Base-by-base conservation (phyloP, 2,113 vertebrate species). In the Atherinomorus stipes region DNA sequence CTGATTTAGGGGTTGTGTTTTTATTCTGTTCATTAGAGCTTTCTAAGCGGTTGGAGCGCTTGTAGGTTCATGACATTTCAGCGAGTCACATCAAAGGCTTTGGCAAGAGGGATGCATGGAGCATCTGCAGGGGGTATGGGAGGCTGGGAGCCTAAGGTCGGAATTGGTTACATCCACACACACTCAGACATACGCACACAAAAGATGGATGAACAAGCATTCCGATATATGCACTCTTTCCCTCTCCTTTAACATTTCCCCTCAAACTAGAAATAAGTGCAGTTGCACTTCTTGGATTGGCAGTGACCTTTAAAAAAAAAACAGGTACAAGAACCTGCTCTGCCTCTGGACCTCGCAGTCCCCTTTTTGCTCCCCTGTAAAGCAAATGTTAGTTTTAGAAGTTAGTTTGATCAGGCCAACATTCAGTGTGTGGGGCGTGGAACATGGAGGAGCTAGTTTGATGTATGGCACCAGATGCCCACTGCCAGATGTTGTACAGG, bases 391-490 rank as follows among this genome's bases (percentile, higher is more conserved):
- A 87, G 90, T 90, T 90, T 89, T 88, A 82, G 85, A 88, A 85
- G 86, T 84, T 60, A 76, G 86, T 84, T 89, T 88, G 91, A 91
- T 89, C 83, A 45, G 81, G 79, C 86, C 80, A 81, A 57, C 71
- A 74, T 83, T 88, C 80, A 81, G 84, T 58, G 66, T 80, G 81
- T 1, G 77, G 71, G 74, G 78, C 51, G 83, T 76, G 80, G 84
- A 81, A 61, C 40, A 37, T 56, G 82, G 74, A 84, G 80, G 80
- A 85, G 86, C 79, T 60, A 64, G 88, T 90, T 90, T 94, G 93
- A 94, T 92, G 87, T 93, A 94, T 92, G 91, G 90, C 87, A 89
- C 90, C 93, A 94, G 92, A 91, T 93, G 93, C 91, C 88, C 62
- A 22, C 64, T 85, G 90, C 93, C 93, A 94, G 93, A 93, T 94